A percentile compares a stretch with the other conserved stretches of the same genome.
Conservation (phyloP, 2,888 invertebrate species). For the Nephrocerus scutellatus region DNA sequence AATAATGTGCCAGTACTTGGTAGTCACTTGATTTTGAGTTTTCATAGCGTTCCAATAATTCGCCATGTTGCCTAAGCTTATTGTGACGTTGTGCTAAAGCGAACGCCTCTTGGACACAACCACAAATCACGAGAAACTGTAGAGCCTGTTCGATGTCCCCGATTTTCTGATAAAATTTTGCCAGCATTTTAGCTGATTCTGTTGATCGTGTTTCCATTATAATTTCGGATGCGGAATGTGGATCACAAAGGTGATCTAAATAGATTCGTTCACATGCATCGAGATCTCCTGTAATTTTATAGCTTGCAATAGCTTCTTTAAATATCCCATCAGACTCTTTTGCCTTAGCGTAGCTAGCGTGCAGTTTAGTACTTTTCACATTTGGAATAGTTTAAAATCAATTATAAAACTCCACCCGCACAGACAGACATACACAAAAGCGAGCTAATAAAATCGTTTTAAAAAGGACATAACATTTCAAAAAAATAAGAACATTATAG, state of each 20-base stretch:
- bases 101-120: slow-evolving; percentile 89
- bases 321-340: slow-evolving; percentile 79
- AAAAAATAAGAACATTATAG: no score
- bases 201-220: slow-evolving; percentile 86
- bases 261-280: slow-evolving; percentile 85
- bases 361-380: slow-evolving; percentile 83
- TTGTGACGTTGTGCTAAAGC: slow-evolving; percentile 82
- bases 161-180: slow-evolving; percentile 78
- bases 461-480: no score
- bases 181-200: slow-evolving; percentile 91
- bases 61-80: slow-evolving; percentile 83
- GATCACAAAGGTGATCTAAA: slow-evolving; percentile 82
- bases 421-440: no score
- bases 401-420: no score
- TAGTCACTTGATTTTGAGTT: slow-evolving; percentile 76
- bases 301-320: slow-evolving; percentile 79
- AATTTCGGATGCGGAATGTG: slow-evolving; percentile 83
- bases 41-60: slow-evolving; percentile 62
- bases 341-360: slow-evolving; percentile 82
- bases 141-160: slow-evolving; percentile 89
- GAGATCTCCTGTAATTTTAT: slow-evolving; percentile 75
- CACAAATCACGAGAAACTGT: slow-evolving; percentile 84
- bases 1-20: slow-evolving; percentile 75
- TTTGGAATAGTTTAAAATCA: no score
- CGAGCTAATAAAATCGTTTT: no score